These are phyloP conservation scores for Drosophila rufa DNA, from an alignment of 1,140 invertebrate genomes.

Conservation along the genomic window DNA sequence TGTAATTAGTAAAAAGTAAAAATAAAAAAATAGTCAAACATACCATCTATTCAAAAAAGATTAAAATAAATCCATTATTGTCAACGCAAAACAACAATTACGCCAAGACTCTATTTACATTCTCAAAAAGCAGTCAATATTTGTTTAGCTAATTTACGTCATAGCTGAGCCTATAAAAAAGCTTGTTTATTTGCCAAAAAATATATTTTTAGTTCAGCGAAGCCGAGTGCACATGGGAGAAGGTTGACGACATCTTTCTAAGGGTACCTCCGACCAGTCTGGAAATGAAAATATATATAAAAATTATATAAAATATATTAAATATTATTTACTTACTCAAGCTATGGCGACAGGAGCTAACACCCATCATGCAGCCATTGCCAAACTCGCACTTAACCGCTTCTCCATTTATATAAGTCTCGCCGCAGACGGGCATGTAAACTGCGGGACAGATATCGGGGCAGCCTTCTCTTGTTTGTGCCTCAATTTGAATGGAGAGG, in stretches of 20 bases:
- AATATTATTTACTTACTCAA: slow-evolving; percentile 33
- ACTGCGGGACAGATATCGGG: slow-evolving; percentile 10
- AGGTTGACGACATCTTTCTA: slow-evolving; percentile 4
- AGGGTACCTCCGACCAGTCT: slow-evolving; percentile 3
- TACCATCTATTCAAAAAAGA: neutral
- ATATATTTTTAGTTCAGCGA: slow-evolving; percentile 5
- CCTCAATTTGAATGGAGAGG: neutral
- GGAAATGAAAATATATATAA: neutral
- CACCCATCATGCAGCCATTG: slow-evolving; percentile 21
- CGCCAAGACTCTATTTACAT: neutral
- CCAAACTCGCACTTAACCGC: slow-evolving; percentile 22
- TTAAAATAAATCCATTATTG: neutral
- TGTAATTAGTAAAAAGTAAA: no score
- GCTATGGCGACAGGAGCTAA: slow-evolving; percentile 6
- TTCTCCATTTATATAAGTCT: neutral
- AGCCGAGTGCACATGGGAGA: neutral
- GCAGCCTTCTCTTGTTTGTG: neutral
- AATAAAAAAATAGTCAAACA: no score
- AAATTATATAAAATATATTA: no score
- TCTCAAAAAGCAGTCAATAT: neutral
- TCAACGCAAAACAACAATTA: neutral
- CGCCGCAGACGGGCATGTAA: slow-evolving; percentile 31
- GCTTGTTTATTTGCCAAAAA: neutral
- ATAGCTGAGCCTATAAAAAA: neutral
- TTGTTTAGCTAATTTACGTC: slow-evolving; percentile 20